Evolutionary conservation across 64 coral and sea anemone genomes (phyloP), one percentile per base, ranked within the genome.

Genomic region (Montipora foliosa): DNA sequence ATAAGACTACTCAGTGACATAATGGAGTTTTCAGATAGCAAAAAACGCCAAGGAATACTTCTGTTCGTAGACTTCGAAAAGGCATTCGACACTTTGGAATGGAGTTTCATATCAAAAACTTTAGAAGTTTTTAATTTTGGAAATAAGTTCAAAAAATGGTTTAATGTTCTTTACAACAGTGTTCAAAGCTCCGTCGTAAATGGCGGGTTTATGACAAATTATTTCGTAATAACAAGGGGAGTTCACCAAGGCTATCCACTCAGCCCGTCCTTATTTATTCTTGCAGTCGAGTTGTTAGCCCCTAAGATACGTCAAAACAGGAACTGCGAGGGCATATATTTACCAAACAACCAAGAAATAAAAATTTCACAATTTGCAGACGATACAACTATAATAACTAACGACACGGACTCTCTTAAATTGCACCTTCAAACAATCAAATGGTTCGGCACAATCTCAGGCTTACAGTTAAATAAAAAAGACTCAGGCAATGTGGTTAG

Each of bases 31-130:
- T 51, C 78, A 16, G 46, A 44, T 20, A 20, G 1, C 24, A 13
- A 92, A 16, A 92, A 92, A 5, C 1, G 53, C 46, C 90, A 79
- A 0, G 90, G 80, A 14, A 48, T 92, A 24, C 25, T 60, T 12
- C 46, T 71, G 12, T 82, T 51, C 7, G 44, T 90, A 67, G 88
- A 90, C 75, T 90, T 90, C 14, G 25, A 53, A 46, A 90, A 90
- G 79, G 88, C 88, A 8, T 90, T 90, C 61, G 88, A 90, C 15
- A 47, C 52, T 10, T 15, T 90, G 49, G 75, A 90, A 68, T 90
- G 76, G 77, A 15, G n/a, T 21, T 90, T 79, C 53, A 67, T 90
- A 21, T 29, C 46, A 12, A 62, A 90, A 16, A 48, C 44, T 10
- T 44, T 90, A 1, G 1, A 90, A 9, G 4, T 29, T 46, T 90